phyloP scores from a whole-genome alignment of 2,113 vertebrate species.

The Fukomys damarensis region DNA sequence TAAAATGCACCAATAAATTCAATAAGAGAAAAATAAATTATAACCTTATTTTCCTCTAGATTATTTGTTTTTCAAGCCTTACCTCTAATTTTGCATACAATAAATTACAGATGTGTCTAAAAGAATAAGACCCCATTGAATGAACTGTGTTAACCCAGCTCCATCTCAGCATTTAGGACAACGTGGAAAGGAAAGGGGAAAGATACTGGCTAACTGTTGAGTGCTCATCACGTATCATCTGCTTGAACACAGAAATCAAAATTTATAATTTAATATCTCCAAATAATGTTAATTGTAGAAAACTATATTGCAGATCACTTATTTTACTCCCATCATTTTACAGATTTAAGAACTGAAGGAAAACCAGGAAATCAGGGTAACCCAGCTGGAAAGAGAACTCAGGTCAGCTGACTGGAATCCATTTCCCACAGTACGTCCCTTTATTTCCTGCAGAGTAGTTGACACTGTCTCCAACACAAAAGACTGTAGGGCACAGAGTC shows the following conservation, averaged over 20 bases:
- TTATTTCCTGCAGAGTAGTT: neutral
- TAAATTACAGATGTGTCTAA: neutral
- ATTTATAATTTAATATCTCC: neutral
- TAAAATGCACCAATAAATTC: too few relatives aligned
- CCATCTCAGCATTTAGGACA: neutral
- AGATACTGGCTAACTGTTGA: neutral
- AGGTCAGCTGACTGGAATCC: neutral
- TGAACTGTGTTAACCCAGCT: neutral
- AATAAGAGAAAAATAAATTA: too few relatives aligned
- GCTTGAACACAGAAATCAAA: neutral
- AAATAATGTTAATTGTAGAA: neutral
- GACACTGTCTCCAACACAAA: neutral
- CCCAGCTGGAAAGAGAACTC: neutral
- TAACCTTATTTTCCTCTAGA: neutral
- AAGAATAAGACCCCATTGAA: neutral
- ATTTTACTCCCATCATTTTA: neutral
- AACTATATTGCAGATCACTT: neutral
- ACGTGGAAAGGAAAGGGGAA: neutral
- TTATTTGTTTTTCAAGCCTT: neutral
- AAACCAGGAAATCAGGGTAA: neutral
- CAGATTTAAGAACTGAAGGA: neutral
- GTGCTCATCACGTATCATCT: neutral
- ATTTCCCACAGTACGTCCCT: neutral
- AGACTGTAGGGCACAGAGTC: neutral
- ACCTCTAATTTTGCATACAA: neutral